Percentiles rank a stretch among this genome's conserved stretches.
Conservation (phyloP, 1,140 invertebrate species). For the Anoplophora glabripennis region DNA sequence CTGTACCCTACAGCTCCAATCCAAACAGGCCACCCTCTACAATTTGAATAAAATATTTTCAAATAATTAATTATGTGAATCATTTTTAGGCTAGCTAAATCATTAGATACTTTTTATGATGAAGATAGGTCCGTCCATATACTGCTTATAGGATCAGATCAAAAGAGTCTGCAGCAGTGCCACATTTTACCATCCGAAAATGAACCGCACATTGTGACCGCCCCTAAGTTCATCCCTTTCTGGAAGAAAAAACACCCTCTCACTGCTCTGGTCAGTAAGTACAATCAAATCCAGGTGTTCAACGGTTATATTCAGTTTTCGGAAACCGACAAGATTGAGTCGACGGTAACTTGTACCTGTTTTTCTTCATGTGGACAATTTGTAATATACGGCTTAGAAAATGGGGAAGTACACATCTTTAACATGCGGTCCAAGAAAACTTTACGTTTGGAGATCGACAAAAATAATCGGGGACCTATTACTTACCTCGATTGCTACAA, state of each 20-base stretch:
- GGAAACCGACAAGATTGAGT: constrained; percentile 18
- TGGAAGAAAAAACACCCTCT: constrained; percentile 25
- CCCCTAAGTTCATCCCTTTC: constrained; percentile 16
- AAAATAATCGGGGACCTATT: background rate
- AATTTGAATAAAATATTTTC: too few species aligned
- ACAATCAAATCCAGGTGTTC: constrained; percentile 27
- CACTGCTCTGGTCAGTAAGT: constrained; percentile 13
- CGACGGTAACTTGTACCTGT: constrained; percentile 12
- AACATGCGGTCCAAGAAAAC: constrained; percentile 18
- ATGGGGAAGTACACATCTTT: constrained; percentile 22
- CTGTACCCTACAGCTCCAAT: too few species aligned
- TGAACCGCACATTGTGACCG: constrained; percentile 8
- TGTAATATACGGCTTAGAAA: constrained; percentile 23
- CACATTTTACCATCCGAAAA: constrained; percentile 15
- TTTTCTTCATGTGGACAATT: constrained; percentile 27
- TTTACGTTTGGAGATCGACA: background rate
- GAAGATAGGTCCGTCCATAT: constrained; percentile 21
- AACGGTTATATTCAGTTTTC: constrained; percentile 19
- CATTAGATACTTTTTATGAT: constrained; percentile 23
- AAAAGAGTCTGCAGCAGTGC: constrained; percentile 26
- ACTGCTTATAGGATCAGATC: constrained; percentile 25
- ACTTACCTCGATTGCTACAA: constrained; percentile 10
- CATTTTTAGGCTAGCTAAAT: constrained; percentile 18
- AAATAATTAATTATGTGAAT: background rate
- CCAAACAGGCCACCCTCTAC: too few species aligned